Evolutionary conservation across 2,113 vertebrate genomes (phyloP).

Genomic region (Hydrolagus affinis): DNA sequence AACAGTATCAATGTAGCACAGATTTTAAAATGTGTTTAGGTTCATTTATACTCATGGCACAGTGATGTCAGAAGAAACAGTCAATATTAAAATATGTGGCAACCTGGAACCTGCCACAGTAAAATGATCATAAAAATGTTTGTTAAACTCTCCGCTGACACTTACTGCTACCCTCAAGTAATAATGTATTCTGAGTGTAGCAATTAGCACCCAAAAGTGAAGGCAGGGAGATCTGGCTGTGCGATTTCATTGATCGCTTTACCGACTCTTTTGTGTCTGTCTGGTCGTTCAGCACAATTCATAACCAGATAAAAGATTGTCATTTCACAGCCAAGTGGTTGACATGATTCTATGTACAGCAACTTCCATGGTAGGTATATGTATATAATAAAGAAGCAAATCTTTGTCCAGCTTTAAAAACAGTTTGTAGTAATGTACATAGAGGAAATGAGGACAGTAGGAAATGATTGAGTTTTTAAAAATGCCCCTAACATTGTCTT

Average conservation of each 20-base stretch:
- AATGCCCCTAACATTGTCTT: not conserved
- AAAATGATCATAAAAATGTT: slow-evolving; percentile 19
- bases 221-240: not conserved
- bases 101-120: not conserved
- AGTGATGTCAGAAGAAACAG: too few species aligned
- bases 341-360: not conserved
- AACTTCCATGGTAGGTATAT: too few species aligned
- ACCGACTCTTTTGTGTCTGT: not conserved
- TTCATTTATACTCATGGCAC: too few species aligned
- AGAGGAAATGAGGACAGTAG: too few species aligned
- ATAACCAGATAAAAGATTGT: slow-evolving; percentile 2
- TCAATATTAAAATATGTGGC: too few species aligned
- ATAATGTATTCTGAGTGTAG: slow-evolving; percentile 19
- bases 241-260: not conserved
- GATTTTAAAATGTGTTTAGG: too few species aligned
- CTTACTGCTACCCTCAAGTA: not conserved
- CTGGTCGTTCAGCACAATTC: not conserved
- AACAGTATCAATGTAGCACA: too few species aligned
- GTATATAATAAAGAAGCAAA: not conserved
- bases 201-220: slow-evolving; percentile 11
- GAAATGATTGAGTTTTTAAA: not conserved
- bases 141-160: not conserved
- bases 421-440: not conserved
- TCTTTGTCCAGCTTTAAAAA: not conserved
- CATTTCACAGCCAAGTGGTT: not conserved